Evolutionary conservation across 2,888 invertebrate species (phyloP), one percentile per base, ranked within the genome.

Genomic region (Platycheirus rosarum): DNA sequence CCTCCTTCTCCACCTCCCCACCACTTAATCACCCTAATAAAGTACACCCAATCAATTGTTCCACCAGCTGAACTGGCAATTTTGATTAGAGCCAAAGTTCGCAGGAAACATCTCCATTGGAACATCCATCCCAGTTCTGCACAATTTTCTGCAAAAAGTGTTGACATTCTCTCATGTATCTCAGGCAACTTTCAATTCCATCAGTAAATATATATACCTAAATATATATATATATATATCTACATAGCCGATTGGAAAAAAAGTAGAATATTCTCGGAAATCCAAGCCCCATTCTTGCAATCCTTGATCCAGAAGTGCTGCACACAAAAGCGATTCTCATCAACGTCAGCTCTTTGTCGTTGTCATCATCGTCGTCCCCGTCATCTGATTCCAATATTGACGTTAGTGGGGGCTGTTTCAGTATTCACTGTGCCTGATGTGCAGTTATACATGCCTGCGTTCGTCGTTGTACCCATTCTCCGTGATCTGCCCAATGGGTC

Each of bases 81-180:
- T 80, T 80, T 80, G 80, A 80, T 76, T 71, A 71, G 51, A 80
- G 76, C 65, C 76, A 75, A 76, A 80, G 80, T 76, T 76, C 76
- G 32, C 60, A 80, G 70, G 65, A 70, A 75, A 80, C 70, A 75
- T 80, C 79, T 75, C 48, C 74, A 63, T 65, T 62, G 42, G 42
- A 51, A 60, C 20, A 26, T 55, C 53, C 73, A 53, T 35, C 63
- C 18, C 29, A 32, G 29, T 7, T 32, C 29, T 32, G 8, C 8
- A 32, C n/a, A 8, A 8, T 8, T 8, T 3, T n/a, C 7, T 40
- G 35, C 14, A 51, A 49, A 42, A 23, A 65, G 51, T 32, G 74
- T 66, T 60, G 57, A 51, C 71, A 49, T 63, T 51, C 66, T 57
- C 65, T 37, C 49, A 29, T 26, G 51, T 44, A 68, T 62, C 44